These are phyloP conservation scores for Strongylocentrotus purpuratus DNA, from an alignment of 35 echinoderm and acorn worm species.

Conservation along the genomic window DNA sequence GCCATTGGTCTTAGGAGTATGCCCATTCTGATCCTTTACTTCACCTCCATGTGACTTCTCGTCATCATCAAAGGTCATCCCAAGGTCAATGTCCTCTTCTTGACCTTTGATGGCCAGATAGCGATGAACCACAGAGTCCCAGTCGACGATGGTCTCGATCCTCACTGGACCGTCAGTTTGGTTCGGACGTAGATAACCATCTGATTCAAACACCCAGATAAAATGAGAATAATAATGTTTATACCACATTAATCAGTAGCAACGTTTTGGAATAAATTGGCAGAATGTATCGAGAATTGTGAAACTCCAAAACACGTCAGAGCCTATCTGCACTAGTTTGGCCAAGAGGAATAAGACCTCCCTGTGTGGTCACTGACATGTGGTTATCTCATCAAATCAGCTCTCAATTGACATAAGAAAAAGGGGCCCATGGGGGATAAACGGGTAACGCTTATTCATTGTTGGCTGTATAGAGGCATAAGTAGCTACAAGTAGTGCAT, in stretches of 20 bases:
- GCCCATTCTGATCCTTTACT: neutral
- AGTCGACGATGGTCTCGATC: constrained; percentile 89
- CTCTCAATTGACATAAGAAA: too few relatives aligned
- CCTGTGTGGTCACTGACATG: too few relatives aligned
- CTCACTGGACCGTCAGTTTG: constrained; percentile 66
- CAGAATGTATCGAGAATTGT: too few relatives aligned
- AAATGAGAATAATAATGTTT: neutral
- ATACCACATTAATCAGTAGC: neutral
- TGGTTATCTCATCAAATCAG: too few relatives aligned
- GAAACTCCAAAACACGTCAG: too few relatives aligned
- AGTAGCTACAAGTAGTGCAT: too few relatives aligned
- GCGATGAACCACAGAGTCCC: constrained; percentile 77
- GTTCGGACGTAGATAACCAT: constrained; percentile 60
- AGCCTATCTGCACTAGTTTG: too few relatives aligned
- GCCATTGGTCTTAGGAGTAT: constrained; percentile 19
- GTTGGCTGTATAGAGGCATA: too few relatives aligned
- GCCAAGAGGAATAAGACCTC: too few relatives aligned
- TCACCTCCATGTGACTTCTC: neutral
- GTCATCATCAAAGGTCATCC: constrained; percentile 37
- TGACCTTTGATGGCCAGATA: constrained; percentile 92
- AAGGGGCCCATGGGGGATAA: too few relatives aligned
- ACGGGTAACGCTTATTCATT: too few relatives aligned
- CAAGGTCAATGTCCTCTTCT: constrained; percentile 63
- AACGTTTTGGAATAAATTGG: neutral
- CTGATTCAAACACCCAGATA: constrained; percentile 18